Evolutionary conservation across 1,140 invertebrate species (phyloP), one percentile per base, ranked within the genome.

Genomic region (Pteromalus puparum): DNA sequence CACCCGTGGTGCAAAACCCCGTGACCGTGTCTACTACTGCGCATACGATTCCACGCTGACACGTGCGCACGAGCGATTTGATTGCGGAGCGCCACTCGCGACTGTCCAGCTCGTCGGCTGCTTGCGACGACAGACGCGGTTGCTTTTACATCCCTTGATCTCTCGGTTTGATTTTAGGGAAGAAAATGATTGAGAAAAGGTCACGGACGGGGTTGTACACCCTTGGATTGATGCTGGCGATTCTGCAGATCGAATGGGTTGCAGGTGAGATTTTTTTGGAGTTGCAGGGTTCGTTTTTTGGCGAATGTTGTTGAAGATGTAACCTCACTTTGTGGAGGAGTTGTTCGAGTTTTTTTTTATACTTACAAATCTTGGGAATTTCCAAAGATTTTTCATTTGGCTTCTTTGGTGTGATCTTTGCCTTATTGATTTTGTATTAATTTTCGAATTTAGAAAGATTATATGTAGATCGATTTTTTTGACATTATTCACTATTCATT

Each of bases 31-130:
- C 18, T 61, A 0, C 21, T 61, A 61, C 53, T 70, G 82, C 68
- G 68, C 68, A 70, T 12, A 13, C 28, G 68, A 28, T 70, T 26
- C 34, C 9, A 42, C 67, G 68, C n/a, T 78, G 75, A 83, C 77
- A 84, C 83, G 83, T 84, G 83, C 77, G 46, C 77, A 80, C 42
- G 34, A n/a, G 3, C 30, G 76, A 86, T 84, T 84, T 65, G 83
- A 26, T 65, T 79, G 21, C 7, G 15, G 12, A 42, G 67, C 67
- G 5, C 65, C n/a, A 65, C 26, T 77, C n/a, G 26, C n/a, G 46
- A 21, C 15, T 61, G 21, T 18, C n/a, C 15, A 24, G 0, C 42
- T 42, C n/a, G 46, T 53, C 46, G 67, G 74, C 61, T 84, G 46
- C 28, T 34, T n/a, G 68, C 68, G 68, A 15, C 24, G 26, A 70